Conservation (phyloP, 2,797 vertebrate genomes). For the Dermochelys coriacea region DNA sequence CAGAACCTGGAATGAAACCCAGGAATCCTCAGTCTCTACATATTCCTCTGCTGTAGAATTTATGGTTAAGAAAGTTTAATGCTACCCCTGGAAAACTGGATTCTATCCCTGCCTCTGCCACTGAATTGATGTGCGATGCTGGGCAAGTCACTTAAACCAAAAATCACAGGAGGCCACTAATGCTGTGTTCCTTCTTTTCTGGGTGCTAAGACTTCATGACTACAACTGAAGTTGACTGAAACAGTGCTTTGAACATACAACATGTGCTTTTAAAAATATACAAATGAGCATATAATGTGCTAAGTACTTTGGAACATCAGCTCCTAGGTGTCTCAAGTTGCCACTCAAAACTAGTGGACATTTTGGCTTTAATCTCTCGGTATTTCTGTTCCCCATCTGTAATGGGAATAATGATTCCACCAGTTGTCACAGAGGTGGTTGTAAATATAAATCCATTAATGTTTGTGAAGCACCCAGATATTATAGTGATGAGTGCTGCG, state of each 20-base stretch:
- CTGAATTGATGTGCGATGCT: not conserved
- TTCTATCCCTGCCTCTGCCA: not conserved
- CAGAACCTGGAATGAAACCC: too few species aligned
- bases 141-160: not conserved
- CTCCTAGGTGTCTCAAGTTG: not conserved
- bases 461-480: not conserved
- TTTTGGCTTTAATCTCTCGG: not conserved
- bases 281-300: not conserved
- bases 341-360: not conserved
- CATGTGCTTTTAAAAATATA: not conserved
- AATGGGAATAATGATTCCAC: fast-evolving
- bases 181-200: too few species aligned
- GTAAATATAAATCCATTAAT: not conserved
- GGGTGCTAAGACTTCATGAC: not conserved
- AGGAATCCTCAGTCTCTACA: too few species aligned
- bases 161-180: not conserved
- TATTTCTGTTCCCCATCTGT: not conserved
- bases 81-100: not conserved
- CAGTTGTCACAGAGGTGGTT: not conserved
- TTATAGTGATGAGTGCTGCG: not conserved
- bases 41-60: not conserved
- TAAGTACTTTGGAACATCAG: not conserved
- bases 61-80: not conserved
- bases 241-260: not conserved
- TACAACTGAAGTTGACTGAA: not conserved